Base-by-base conservation (phyloP, 2,888 invertebrate species). In the Spisula solida region DNA sequence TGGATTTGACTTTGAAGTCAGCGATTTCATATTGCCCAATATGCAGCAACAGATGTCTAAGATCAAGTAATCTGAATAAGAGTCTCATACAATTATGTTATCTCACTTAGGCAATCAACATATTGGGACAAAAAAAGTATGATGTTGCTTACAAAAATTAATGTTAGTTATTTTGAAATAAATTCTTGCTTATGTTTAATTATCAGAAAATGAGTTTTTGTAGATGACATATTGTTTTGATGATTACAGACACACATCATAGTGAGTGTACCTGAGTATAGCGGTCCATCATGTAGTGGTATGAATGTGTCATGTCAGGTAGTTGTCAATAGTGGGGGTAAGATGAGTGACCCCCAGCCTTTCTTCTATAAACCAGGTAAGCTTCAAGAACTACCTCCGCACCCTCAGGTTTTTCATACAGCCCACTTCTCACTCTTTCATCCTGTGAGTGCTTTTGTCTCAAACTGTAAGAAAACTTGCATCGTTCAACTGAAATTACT, bases 241-340 rank as follows among this genome's bases (percentile, higher is more conserved):
- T 1, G 29, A 81, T 91, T 95, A 66, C 94, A 97, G 97, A 97
- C 96, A 16, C 97, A 97, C 91, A 91, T 97, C 90, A 96, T 97
- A 16, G 97, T 96, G 93, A 94, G 91, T 48, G 94, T 97, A 51
- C 97, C 97, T 8, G 93, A 95, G 16, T 97, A 97, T 92, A 93
- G 91, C 12, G 92, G 94, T 56, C 81, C 91, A 51, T 80, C 88
- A 34, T 90, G 96, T 5, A 92, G 93, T n/a, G 94, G 95, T 4
- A 95, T 95, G 2, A 93, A 89, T 0, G 96, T 95, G 20, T 25
- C 55, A 0, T 92, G 90, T 90, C 96, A 96, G 90, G 94, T 97
- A 29, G 94, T 96, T 0, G 95, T 97, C 6, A 93, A 95, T 82
- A 96, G 97, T 93, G 95, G 94, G 14, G 96, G 96, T 87, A 96